These are phyloP conservation scores for Agriopis aurantiaria DNA, from an alignment of 2,888 invertebrate genomes.

Conservation along the genomic window DNA sequence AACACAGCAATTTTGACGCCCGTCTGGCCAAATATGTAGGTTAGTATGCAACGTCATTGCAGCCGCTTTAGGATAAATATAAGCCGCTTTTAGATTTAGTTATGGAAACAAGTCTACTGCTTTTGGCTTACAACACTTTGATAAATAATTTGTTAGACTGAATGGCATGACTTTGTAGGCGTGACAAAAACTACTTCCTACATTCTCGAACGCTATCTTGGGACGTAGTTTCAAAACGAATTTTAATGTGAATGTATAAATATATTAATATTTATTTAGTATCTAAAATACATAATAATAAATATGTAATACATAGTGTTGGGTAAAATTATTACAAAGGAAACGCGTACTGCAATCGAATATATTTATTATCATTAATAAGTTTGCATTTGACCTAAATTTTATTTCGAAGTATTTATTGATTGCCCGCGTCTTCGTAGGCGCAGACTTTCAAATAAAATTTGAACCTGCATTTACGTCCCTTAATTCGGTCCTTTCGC, in stretches of 20 bases:
- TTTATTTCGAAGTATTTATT: no score
- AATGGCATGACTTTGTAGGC: conserved; percentile 19
- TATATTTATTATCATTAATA: no score
- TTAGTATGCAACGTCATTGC: conserved; percentile 53
- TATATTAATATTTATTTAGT: background rate
- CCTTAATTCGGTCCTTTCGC: no score
- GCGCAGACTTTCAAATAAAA: no score
- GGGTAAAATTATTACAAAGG: no score
- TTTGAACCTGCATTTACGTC: no score
- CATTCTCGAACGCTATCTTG: conserved; percentile 14
- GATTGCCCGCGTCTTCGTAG: no score
- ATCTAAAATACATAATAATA: no score
- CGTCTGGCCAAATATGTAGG: conserved; percentile 50
- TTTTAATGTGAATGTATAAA: background rate
- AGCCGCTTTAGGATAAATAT: conserved; percentile 53
- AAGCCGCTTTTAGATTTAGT: conserved; percentile 53
- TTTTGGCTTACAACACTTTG: conserved; percentile 50
- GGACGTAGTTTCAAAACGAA: background rate
- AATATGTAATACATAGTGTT: no score
- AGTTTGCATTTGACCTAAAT: no score
- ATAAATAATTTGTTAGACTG: conserved; percentile 47
- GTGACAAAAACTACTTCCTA: conserved; percentile 30
- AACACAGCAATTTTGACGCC: conserved; percentile 52
- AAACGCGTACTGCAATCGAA: no score
- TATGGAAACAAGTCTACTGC: conserved; percentile 55